Base-by-base conservation (phyloP, 2,113 vertebrate genomes). In the Pleuronectes platessa region DNA sequence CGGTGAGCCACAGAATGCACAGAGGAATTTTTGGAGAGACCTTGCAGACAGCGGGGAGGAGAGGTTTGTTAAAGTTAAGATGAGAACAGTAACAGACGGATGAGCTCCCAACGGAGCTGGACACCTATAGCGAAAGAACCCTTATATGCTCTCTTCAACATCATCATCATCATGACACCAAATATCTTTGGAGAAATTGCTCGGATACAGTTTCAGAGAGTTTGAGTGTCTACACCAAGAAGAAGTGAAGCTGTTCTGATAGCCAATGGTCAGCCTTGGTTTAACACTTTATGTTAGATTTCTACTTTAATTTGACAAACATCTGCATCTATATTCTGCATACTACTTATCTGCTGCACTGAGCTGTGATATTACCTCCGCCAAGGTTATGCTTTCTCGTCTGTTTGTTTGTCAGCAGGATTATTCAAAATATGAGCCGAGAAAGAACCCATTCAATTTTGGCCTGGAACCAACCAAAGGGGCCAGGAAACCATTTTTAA, bases 1-100 rank as follows among this genome's bases (percentile, higher is more conserved):
- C 17, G 88, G 86, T 55, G 58, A 72, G 68, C 90, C 90, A 76
- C 87, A 86, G 74, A 85, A 72, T 71, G 69, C 76, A 51, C 27
- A 0, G 5, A 78, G 86, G 74, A 83, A 82, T 85, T 72, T 86
- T 53, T 27, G 31, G 60, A 35, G 27, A 20, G 27, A 35, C 27
- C 5, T 40, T 14, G n/a, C 18, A 21, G 27, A 53, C 53, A 15
- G 31, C 0, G 14, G 61, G 42, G 23, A 51, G 26, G 56, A 35
- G 18, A 53, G 10, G 23, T 58, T 68, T 72, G 23, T 53, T 67
- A 20, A 55, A 78, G 71, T 2, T 2, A 45, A 51, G 18, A 69
- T 6, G 4, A 68, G 26, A 12, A 73, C 21, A 17, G 18, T 61
- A 60, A 54, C 54, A 49, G 5, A 5, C 2, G 7, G 51, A 20